Percentiles rank a stretch among this genome's conserved stretches.
These are phyloP conservation scores for Protophormia terraenovae DNA, from an alignment of 2,888 invertebrate species.

Conservation along the genomic window DNA sequence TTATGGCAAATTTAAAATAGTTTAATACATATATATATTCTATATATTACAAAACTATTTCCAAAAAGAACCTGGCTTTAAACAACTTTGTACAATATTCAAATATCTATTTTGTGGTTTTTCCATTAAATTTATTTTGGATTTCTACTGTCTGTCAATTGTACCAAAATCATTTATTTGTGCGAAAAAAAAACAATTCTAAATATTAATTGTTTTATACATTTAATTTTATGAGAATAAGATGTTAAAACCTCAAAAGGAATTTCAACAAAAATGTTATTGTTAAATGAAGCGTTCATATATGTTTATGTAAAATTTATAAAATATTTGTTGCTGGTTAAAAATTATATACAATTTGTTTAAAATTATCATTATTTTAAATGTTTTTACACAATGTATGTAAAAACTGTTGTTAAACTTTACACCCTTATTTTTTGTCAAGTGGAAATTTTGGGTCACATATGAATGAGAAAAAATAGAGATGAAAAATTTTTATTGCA, in stretches of 20 bases:
- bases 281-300: conserved; percentile 45
- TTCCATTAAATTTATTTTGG: conserved; percentile 43
- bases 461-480: no score
- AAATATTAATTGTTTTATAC: not conserved
- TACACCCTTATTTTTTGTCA: no score
- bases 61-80: not conserved
- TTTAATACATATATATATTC: not conserved
- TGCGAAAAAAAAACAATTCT: not conserved
- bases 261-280: conserved; percentile 18
- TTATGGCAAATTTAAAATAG: not conserved
- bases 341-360: conserved; percentile 2
- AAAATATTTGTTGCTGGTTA: not conserved
- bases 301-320: conserved; percentile 15
- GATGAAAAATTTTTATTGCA: no score
- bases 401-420: no score
- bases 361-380: not conserved
- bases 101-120: conserved; percentile 42
- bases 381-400: not conserved
- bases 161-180: not conserved
- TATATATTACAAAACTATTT: not conserved
- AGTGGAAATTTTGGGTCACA: no score
- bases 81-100: not conserved
- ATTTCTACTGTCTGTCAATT: not conserved
- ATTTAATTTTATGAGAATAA: not conserved
- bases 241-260: conserved; percentile 15